These are phyloP conservation scores for Deroptyus accipitrinus DNA, from an alignment of 2,113 vertebrate species.

Conservation along the genomic window DNA sequence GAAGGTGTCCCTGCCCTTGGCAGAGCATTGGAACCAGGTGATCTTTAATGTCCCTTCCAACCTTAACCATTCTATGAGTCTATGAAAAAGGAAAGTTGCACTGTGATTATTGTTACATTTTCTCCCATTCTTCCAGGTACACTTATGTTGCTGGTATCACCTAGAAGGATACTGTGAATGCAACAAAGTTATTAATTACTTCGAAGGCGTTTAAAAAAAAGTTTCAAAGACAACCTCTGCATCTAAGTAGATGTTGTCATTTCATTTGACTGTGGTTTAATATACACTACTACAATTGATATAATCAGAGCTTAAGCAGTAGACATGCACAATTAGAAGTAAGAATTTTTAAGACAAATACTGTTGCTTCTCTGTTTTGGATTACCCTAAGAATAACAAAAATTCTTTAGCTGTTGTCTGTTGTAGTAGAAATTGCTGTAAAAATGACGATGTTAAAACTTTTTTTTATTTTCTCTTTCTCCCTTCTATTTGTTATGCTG, in stretches of 20 bases:
- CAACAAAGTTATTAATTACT: background rate
- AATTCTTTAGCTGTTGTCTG: background rate
- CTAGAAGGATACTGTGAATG: background rate
- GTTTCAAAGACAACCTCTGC: background rate
- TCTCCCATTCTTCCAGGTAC: background rate
- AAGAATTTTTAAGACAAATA: background rate
- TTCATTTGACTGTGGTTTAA: background rate
- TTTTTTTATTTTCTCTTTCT: background rate
- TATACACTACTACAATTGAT: background rate
- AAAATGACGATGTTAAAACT: background rate
- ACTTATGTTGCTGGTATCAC: background rate
- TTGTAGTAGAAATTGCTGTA: background rate
- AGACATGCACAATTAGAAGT: background rate
- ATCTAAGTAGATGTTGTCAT: background rate
- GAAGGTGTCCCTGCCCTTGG: background rate
- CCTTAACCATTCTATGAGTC: background rate
- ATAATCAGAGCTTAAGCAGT: background rate
- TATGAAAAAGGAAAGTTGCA: background rate
- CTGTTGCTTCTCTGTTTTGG: background rate
- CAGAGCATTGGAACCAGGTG: background rate
- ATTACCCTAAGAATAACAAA: background rate
- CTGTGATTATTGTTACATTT: background rate
- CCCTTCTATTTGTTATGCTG: background rate
- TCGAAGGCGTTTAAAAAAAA: background rate
- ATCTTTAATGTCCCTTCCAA: background rate